Conservation (phyloP, 2,113 vertebrate species). For the Vicugna pacos region DNA sequence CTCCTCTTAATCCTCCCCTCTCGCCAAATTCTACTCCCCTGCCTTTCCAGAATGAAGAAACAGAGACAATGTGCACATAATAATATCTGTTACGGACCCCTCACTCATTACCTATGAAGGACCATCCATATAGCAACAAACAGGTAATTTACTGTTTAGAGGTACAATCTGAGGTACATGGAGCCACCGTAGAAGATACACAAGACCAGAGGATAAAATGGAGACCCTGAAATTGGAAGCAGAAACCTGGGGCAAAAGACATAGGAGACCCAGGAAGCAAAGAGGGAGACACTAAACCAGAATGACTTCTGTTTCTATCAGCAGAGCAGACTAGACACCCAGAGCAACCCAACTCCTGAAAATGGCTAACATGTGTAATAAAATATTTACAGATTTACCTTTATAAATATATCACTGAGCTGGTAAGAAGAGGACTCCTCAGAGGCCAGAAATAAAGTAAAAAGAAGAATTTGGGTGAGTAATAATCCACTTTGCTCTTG, state of each 20-base stretch:
- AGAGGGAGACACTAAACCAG: not conserved
- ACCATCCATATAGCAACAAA: not conserved
- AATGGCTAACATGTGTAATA: not conserved
- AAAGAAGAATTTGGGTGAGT: not conserved
- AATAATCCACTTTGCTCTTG: not conserved
- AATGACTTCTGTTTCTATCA: not conserved
- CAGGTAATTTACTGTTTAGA: not conserved
- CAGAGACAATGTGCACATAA: not conserved
- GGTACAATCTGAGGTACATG: not conserved
- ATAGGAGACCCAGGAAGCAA: not conserved
- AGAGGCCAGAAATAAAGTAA: constrained; percentile 23
- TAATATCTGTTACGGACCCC: too few relatives aligned
- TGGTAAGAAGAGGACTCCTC: not conserved
- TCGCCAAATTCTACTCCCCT: not conserved
- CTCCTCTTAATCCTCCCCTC: not conserved
- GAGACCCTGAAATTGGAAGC: not conserved
- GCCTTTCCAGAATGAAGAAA: not conserved
- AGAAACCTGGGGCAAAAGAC: not conserved
- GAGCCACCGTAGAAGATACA: not conserved
- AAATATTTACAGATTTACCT: not conserved
- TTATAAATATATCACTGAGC: not conserved
- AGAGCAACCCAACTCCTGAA: not conserved
- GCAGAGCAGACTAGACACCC: not conserved
- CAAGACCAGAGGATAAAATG: not conserved
- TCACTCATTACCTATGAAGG: not conserved